Evolutionary conservation across 2,888 invertebrate genomes (phyloP), one percentile per base, ranked within the genome.

Genomic region (Diloba caeruleocephala): DNA sequence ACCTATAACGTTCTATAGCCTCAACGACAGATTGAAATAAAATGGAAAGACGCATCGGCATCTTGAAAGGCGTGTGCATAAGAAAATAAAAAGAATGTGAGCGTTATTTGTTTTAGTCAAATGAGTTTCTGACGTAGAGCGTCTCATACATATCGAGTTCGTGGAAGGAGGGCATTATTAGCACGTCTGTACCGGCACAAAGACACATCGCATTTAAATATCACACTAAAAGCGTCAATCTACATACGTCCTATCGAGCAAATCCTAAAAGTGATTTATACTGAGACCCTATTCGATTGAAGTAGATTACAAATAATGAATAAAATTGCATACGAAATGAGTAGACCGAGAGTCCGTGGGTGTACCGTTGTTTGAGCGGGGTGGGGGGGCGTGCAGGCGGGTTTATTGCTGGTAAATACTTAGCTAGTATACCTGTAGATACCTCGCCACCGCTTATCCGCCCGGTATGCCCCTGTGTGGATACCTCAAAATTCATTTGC

Each of bases 301-400:
- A 92, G 92, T 89, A 89, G 91, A 92, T 92, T 92, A 92, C 92
- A 92, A 92, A 92, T 92, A 92, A 92, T 92, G 92, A 92, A 92
- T 92, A 92, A 92, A 92, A 92, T 92, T 92, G 92, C 92, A 92
- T 92, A 89, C 88, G 89, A 89, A 92, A 92, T 92, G 92, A 92
- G 91, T 81, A 83, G 84, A 87, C 81, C 81, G 84, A 83, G 84
- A 83, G 88, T 84, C 88, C 84, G 88, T 83, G 86, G 87, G 85
- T 84, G 80, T 85, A 82, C 78, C 82, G 80, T 82, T 90, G 89
- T 90, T 90, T 92, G 90, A 80, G 74, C 78, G 79, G 86, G 82
- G 77, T 43, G 68, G 67, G 63, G 76, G 78, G 62, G 79, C 43
- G 66, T 62, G 73, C 73, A 62, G 67, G 72, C 72, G 76, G 77